Evolutionary conservation across 2,888 invertebrate species (phyloP).

Genomic region (Lasioglossum figueresi): DNA sequence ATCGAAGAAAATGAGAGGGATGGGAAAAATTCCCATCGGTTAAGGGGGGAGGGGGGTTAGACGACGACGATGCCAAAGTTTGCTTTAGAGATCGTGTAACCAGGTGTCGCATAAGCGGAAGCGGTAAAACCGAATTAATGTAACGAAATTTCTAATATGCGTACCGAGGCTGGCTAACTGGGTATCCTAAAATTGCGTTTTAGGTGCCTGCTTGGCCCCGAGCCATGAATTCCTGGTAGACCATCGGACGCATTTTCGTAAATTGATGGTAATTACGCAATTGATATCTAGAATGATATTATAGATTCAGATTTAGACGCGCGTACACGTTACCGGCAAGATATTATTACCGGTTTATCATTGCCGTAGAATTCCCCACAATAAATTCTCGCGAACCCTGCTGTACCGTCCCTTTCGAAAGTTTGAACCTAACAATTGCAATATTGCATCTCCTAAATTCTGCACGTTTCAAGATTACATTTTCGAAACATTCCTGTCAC

Average conservation of each 20-base stretch:
- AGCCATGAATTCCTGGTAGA: conserved; percentile 22
- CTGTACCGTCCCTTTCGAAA: not conserved
- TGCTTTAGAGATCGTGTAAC: conserved; percentile 20
- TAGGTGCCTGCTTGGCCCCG: conserved; percentile 20
- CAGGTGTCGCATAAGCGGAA: conserved; percentile 36
- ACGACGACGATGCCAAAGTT: conserved; percentile 18
- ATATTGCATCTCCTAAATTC: not conserved
- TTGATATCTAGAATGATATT: conserved; percentile 8
- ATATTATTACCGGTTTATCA: conserved; percentile 1
- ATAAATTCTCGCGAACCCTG: not conserved
- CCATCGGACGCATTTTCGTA: conserved; percentile 5
- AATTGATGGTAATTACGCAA: conserved; percentile 17
- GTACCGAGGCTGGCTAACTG: conserved; percentile 38
- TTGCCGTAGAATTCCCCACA: not conserved
- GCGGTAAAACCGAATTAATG: conserved; percentile 40
- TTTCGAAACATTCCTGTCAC: too few relatives aligned
- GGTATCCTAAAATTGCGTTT: conserved; percentile 43
- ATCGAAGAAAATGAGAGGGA: not conserved
- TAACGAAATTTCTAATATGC: conserved; percentile 43
- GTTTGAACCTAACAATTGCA: not conserved
- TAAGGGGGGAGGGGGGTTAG: not conserved
- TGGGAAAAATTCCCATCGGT: not conserved
- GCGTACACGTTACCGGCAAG: not conserved
- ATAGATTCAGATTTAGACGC: conserved; percentile 12
- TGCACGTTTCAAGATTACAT: not conserved